Conservation (phyloP, 2,888 invertebrate species). For the Apoderus coryli region DNA sequence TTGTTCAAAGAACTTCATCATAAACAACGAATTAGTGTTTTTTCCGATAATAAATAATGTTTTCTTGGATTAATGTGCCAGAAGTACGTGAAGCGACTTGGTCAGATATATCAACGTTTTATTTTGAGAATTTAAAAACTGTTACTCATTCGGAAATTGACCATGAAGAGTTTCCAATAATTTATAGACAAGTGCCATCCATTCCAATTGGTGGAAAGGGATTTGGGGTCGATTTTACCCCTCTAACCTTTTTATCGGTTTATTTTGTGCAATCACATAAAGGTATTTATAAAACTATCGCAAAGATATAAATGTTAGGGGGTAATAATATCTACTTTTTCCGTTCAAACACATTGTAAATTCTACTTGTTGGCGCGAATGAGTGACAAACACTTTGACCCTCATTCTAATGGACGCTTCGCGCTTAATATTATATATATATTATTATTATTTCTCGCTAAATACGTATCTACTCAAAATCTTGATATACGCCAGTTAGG, state of each 20-base stretch:
- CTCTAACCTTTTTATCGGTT: conserved; percentile 44
- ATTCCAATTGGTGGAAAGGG: conserved; percentile 30
- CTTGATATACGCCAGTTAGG: too few species aligned
- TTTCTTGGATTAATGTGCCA: conserved; percentile 29
- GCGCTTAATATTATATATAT: too few species aligned
- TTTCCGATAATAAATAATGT: too few species aligned
- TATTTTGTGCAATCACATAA: conserved; percentile 49
- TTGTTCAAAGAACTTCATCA: background rate
- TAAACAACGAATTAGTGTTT: too few species aligned
- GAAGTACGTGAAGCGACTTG: conserved; percentile 37
- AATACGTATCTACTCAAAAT: too few species aligned
- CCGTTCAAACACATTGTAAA: too few species aligned
- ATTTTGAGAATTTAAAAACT: conserved; percentile 40
- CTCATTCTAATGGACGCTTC: too few species aligned
- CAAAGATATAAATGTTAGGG: too few species aligned
- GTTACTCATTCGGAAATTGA: conserved; percentile 53
- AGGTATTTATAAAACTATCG: conserved; percentile 47
- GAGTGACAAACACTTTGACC: too few species aligned
- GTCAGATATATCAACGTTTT: conserved; percentile 38
- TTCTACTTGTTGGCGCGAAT: too few species aligned
- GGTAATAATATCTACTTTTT: too few species aligned
- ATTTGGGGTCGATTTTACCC: conserved; percentile 41
- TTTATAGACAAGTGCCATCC: conserved; percentile 39
- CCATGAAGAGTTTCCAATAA: conserved; percentile 42
- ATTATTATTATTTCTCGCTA: too few species aligned